phyloP scores from a whole-genome alignment of 1,140 invertebrate species.

The Drosophila gunungcola region DNA sequence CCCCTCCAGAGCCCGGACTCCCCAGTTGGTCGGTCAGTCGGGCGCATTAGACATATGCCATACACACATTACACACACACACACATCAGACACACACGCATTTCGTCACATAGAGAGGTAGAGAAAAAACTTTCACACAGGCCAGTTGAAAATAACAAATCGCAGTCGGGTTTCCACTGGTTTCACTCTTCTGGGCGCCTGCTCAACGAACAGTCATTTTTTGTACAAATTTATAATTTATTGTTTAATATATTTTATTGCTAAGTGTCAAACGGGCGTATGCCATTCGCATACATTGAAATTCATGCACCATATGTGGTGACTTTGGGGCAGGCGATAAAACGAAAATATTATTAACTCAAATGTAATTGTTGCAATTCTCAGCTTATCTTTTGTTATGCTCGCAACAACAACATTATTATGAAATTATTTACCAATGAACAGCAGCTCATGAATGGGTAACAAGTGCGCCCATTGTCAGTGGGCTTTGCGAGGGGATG shows the following conservation, averaged over 20 bases:
- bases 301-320: slow-evolving; percentile 8
- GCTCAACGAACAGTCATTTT: slow-evolving; percentile 77
- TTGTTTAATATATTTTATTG: slow-evolving; percentile 84
- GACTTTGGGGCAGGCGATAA: slow-evolving; percentile 5
- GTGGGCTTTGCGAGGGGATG: slow-evolving; percentile 8
- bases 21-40: slow-evolving; percentile 35
- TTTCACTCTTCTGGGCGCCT: slow-evolving; percentile 64
- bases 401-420: slow-evolving; percentile 81
- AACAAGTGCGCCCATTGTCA: slow-evolving; percentile 68
- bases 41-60: slow-evolving; percentile 27
- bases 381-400: slow-evolving; percentile 72
- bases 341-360: slow-evolving; percentile 74
- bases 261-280: slow-evolving; percentile 59
- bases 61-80: background rate
- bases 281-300: slow-evolving; percentile 8
- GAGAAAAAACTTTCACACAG: slow-evolving; percentile 68
- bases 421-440: slow-evolving; percentile 83
- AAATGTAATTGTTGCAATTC: slow-evolving; percentile 79
- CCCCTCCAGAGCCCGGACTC: slow-evolving; percentile 12
- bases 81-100: slow-evolving; percentile 22
- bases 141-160: slow-evolving; percentile 45
- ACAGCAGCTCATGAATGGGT: slow-evolving; percentile 76
- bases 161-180: slow-evolving; percentile 12
- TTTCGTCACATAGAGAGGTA: slow-evolving; percentile 25
- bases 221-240: slow-evolving; percentile 84